phyloP scores from a whole-genome alignment of 1,140 invertebrate genomes.

The Chironomus striatipennis region DNA sequence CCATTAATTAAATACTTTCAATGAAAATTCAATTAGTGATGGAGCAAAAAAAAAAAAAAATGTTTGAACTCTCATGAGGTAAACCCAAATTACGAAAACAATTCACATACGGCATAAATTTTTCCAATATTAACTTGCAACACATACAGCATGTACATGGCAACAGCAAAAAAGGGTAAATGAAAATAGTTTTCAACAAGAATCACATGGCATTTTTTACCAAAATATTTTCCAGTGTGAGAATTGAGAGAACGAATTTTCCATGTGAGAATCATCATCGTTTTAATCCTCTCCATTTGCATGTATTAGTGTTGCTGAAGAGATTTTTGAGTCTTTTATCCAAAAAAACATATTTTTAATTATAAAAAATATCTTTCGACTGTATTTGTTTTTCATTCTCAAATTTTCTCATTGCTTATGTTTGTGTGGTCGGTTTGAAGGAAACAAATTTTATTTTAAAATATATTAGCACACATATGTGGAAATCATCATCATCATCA shows the following conservation, averaged over 20 bases:
- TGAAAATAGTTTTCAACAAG: too few species aligned
- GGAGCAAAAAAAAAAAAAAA: too few species aligned
- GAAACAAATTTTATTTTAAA: neutral
- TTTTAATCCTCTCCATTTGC: neutral
- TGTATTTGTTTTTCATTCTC: neutral
- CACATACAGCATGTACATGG: too few species aligned
- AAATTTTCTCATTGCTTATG: neutral
- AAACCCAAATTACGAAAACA: too few species aligned
- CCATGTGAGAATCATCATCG: neutral
- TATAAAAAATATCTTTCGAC: neutral
- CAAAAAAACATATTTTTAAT: too few species aligned
- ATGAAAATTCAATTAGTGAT: too few species aligned
- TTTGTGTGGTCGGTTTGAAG: neutral
- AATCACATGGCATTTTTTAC: conserved; percentile 19
- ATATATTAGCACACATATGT: neutral
- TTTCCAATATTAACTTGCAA: too few species aligned
- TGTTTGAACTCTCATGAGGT: too few species aligned
- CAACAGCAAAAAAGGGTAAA: too few species aligned
- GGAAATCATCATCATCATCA: neutral
- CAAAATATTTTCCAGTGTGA: conserved; percentile 8
- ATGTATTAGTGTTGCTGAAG: conserved; percentile 3
- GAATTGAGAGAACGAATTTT: neutral
- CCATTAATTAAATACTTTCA: too few species aligned
- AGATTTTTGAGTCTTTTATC: neutral
- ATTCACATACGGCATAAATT: too few species aligned